These are phyloP conservation scores for Stegodyphus dumicola DNA, from an alignment of 1,140 invertebrate genomes.

Conservation along the genomic window DNA sequence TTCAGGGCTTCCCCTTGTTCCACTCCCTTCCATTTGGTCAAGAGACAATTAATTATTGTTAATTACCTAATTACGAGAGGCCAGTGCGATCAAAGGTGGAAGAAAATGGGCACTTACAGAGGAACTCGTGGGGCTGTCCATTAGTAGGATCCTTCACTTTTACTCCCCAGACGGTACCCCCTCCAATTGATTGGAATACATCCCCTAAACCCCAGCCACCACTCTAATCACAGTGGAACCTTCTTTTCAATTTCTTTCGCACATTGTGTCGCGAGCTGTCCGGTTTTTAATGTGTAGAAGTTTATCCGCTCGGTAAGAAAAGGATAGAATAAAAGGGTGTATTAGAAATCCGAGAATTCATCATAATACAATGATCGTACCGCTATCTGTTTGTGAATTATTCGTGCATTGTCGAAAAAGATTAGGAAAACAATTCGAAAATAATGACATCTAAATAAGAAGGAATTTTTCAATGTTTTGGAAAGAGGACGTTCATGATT, in stretches of 20 bases:
- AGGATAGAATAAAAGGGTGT: too few species aligned
- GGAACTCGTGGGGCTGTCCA: slow-evolving; percentile 14
- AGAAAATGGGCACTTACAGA: slow-evolving; percentile 38
- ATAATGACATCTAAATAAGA: too few species aligned
- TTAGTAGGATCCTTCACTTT: slow-evolving; percentile 35
- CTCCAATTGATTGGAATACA: slow-evolving; percentile 7
- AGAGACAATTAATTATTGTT: slow-evolving; percentile 62
- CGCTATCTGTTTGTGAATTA: too few species aligned
- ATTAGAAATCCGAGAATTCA: too few species aligned
- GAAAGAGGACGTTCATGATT: too few species aligned
- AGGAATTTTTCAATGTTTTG: too few species aligned
- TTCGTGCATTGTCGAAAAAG: too few species aligned
- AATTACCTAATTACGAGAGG: slow-evolving; percentile 61
- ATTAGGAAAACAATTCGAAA: too few species aligned
- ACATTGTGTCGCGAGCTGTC: background rate
- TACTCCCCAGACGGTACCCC: background rate
- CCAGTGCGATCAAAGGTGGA: slow-evolving; percentile 1
- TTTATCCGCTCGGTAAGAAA: too few species aligned
- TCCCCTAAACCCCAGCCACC: background rate
- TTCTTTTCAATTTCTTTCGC: background rate
- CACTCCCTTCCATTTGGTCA: slow-evolving; percentile 27
- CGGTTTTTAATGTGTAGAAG: slow-evolving; percentile 33
- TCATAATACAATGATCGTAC: too few species aligned
- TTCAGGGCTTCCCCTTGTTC: too few species aligned
- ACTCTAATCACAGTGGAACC: background rate